A percentile compares a stretch with the other conserved stretches of the same genome.
Evolutionary conservation across 2,888 invertebrate species (phyloP).

Genomic region (Pollenia griseotomentosa): DNA sequence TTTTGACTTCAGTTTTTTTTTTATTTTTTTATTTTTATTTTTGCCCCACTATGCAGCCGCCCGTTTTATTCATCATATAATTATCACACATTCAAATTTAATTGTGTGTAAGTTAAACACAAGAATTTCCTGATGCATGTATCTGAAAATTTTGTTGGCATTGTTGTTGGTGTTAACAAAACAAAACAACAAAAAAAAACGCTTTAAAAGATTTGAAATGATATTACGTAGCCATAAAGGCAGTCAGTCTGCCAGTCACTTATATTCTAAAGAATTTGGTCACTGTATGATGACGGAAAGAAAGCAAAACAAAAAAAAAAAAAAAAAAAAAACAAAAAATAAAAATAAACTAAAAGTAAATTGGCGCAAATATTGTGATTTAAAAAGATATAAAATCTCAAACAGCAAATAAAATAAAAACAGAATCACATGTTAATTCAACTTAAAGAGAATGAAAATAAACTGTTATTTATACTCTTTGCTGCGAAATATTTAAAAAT

Average conservation of each 20-base stretch:
- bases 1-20: neutral
- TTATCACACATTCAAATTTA: constrained; percentile 69
- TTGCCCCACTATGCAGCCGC: constrained; percentile 30
- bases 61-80: constrained; percentile 36
- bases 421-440: constrained; percentile 22
- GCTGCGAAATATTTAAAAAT: neutral
- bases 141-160: constrained; percentile 31
- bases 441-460: neutral
- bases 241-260: constrained; percentile 59
- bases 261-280: constrained; percentile 71
- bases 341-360: constrained; percentile 39
- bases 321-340: constrained; percentile 40
- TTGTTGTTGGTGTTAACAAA: constrained; percentile 57
- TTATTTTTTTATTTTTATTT: neutral
- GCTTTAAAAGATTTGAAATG: neutral
- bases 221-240: constrained; percentile 47
- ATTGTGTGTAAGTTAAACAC: constrained; percentile 66
- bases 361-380: constrained; percentile 65
- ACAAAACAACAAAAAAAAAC: constrained; percentile 13
- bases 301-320: constrained; percentile 50
- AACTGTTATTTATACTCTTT: neutral
- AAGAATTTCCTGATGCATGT: constrained; percentile 61
- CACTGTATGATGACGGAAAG: constrained; percentile 49
- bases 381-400: neutral
- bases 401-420: constrained; percentile 17